Evolutionary conservation across 2,113 vertebrate genomes (phyloP), one percentile per base, ranked within the genome.

Genomic region (Zosterops pallidus): DNA sequence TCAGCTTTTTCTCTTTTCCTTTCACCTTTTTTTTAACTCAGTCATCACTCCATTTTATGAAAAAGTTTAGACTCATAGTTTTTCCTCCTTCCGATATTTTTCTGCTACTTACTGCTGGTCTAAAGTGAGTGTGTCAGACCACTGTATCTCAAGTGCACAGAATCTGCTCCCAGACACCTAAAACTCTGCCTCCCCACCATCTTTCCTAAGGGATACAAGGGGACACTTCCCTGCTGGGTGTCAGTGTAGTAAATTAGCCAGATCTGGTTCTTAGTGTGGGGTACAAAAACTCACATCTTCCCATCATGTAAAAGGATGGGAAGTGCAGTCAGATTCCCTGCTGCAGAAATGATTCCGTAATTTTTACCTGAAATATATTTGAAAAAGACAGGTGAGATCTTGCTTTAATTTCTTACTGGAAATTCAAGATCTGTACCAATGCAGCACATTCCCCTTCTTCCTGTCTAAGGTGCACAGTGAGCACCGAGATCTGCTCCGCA

Each of bases 261-360:
- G 39, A 33, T 15, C 44, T 74, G 5, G 5, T 75, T 50, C 50
- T 62, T 70, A 12, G 14, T 18, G 4, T 52, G 18, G 33, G 18
- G n/a, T 47, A 46, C 10, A 68, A 14, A 35, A 65, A 41, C 26
- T 68, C 59, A 37, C 28, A 74, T 33, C 52, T 63, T 85, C 22
- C 46, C 7, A 0, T 52, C 49, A 62, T 19, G 67, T 56, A 47
- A 75, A 86, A 77, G 39, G 26, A 39, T 39, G 39, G 12, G 39
- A 39, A 63, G 24, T 41, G 49, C 46, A 85, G 35, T 57, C 37
- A 74, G 28, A 75, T 60, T 63, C 12, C 47, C 12, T 81, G 63
- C 62, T 46, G n/a, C 0, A 0, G 39, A 87, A 82, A 26, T 1
- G 1, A 7, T 57, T 84, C 28, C n/a, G n/a, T 49, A 59, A 75